Percentiles rank a stretch among this genome's conserved stretches.
These are phyloP conservation scores for Accipiter virgatus DNA, from an alignment of 2,113 vertebrate species.

Conservation along the genomic window DNA sequence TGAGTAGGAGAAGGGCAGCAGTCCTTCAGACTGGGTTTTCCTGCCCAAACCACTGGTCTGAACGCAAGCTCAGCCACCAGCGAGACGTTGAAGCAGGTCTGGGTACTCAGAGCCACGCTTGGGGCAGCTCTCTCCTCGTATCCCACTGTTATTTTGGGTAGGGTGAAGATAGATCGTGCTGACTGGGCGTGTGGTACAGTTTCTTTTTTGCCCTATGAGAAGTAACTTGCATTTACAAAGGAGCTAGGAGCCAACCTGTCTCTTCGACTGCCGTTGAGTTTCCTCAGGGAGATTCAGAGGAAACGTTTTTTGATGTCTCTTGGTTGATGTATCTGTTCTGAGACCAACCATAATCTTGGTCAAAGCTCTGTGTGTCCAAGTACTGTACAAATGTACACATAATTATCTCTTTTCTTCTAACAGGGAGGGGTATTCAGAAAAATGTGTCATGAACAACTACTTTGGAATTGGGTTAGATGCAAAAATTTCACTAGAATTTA, in stretches of 20 bases:
- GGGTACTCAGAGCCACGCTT: neutral
- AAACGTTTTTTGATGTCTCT: neutral
- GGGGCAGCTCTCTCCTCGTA: neutral
- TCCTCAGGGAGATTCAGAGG: neutral
- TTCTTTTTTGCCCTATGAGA: neutral
- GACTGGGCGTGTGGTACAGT: neutral
- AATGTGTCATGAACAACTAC: constrained; percentile 99
- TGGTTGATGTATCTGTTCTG: neutral
- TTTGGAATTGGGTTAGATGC: constrained; percentile 97
- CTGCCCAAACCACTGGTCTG: neutral
- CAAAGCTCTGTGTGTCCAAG: neutral
- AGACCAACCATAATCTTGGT: neutral
- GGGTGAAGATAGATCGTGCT: neutral
- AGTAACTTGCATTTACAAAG: neutral
- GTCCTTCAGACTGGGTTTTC: neutral
- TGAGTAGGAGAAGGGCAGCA: neutral
- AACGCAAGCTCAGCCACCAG: neutral
- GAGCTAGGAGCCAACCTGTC: neutral
- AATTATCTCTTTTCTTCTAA: neutral
- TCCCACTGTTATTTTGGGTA: neutral
- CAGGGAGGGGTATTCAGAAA: constrained; percentile 97
- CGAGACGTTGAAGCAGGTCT: neutral
- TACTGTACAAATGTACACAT: neutral
- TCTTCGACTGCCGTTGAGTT: neutral
- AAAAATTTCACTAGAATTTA: constrained; percentile 98